These are phyloP conservation scores for Formica exsecta DNA, from an alignment of 1,140 invertebrate species.

Conservation along the genomic window DNA sequence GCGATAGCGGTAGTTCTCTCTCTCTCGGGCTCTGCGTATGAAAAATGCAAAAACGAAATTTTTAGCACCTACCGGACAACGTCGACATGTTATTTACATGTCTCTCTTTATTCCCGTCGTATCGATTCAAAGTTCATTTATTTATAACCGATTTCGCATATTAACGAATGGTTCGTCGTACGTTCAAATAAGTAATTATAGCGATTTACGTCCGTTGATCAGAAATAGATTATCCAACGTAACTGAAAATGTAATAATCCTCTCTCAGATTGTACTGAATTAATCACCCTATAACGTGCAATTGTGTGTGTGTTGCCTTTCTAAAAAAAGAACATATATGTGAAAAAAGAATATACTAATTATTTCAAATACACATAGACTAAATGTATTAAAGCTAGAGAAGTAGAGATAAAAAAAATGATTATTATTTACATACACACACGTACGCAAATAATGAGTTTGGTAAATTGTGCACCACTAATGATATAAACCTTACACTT, in stretches of 20 bases:
- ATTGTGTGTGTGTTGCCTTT: background rate
- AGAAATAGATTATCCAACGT: constrained; percentile 18
- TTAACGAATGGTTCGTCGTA: constrained; percentile 46
- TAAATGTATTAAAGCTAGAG: background rate
- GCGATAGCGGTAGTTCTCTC: background rate
- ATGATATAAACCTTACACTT: constrained; percentile 7
- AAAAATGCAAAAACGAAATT: constrained; percentile 27
- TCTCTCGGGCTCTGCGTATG: background rate
- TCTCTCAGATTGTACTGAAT: background rate
- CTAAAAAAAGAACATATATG: too few species aligned
- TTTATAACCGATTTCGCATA: constrained; percentile 45
- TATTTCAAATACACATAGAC: background rate
- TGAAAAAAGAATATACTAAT: background rate
- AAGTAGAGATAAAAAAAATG: background rate
- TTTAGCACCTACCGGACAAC: constrained; percentile 30
- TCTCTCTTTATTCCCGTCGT: constrained; percentile 41
- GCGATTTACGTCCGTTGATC: constrained; percentile 28
- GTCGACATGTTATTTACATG: constrained; percentile 45
- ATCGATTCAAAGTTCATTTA: constrained; percentile 61
- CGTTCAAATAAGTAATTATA: constrained; percentile 46
- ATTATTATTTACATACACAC: background rate
- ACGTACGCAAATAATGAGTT: constrained; percentile 4
- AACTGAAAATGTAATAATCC: constrained; percentile 20
- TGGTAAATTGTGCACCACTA: background rate
- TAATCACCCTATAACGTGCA: background rate